Evolutionary conservation across 2,888 invertebrate genomes (phyloP), one percentile per base, ranked within the genome.

Genomic region (Protonemura montana): DNA sequence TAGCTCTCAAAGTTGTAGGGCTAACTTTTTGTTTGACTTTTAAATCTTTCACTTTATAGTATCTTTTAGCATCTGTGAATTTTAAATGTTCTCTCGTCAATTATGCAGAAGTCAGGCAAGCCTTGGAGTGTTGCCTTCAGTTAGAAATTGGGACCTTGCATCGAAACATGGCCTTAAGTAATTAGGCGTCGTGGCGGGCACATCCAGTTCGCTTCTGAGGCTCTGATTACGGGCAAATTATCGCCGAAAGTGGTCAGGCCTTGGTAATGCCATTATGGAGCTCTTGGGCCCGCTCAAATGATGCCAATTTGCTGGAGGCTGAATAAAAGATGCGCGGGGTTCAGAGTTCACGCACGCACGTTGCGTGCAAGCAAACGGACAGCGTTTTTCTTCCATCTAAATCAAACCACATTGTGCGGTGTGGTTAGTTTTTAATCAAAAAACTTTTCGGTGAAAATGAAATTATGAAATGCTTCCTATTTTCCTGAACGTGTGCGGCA

Each of bases 311-410:
- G n/a, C 78, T 3, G 5, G n/a, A n/a, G 10, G 6, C 78, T 78
- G 78, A 78, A 78, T 78, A 78, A 78, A 78, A 78, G 78, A 78
- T 78, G 59, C 59, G 3, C 21, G 59, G 59, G 78, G 78, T n/a
- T 26, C 2, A 78, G 28, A 78, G 78, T 59, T 59, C 59, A 59
- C 59, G 59, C 41, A 41, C 41, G 5, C 41, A 7, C 59, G 59
- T 21, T 3, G 59, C 21, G 13, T 13, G 3, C 59, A 59, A 3
- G 21, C 59, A 13, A 10, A 59, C 59, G 2, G 59, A 7, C 16
- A 10, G 59, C 21, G 59, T 59, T 59, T 21, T 3, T 13, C 59
- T 10, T 59, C 59, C 6, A 1, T 59, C 59, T 59, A 59, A 59
- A 59, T 59, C 59, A 59, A 59, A 59, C 59, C 21, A 13, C 21